Percentiles rank a stretch among this genome's conserved stretches.
These are phyloP conservation scores for Geophilus truncorum DNA, from an alignment of 2,888 invertebrate species.

Conservation along the genomic window DNA sequence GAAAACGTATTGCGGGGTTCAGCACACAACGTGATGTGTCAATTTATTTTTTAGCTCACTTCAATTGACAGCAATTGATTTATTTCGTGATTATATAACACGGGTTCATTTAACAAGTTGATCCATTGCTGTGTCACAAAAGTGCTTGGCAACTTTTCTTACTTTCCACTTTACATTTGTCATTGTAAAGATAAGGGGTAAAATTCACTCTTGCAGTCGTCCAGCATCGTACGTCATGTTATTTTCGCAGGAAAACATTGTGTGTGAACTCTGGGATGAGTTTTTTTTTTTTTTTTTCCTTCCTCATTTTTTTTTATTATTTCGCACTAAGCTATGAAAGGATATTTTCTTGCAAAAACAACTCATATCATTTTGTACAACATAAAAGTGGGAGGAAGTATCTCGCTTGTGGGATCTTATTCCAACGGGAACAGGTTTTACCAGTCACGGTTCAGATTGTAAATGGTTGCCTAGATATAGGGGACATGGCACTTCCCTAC, in stretches of 20 bases:
- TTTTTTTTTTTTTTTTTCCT: too few species aligned
- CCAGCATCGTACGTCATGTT: background rate
- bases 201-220: background rate
- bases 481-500: slow-evolving; percentile 16
- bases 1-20: background rate
- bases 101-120: slow-evolving; percentile 1
- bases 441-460: slow-evolving; percentile 15
- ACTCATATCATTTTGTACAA: slow-evolving; percentile 21
- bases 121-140: slow-evolving; percentile 9
- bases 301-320: background rate
- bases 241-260: background rate
- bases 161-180: slow-evolving; percentile 22
- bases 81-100: background rate
- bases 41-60: background rate
- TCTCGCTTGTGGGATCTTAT: slow-evolving; percentile 10
- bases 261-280: background rate
- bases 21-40: background rate
- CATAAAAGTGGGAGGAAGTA: background rate
- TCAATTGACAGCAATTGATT: slow-evolving; percentile 15
- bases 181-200: slow-evolving; percentile 8
- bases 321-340: background rate
- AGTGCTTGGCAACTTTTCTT: slow-evolving; percentile 17
- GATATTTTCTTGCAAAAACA: slow-evolving; percentile 5
- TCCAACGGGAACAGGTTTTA: slow-evolving; percentile 2
- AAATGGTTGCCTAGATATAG: slow-evolving; percentile 27